Evolutionary conservation across 2,888 invertebrate species (phyloP).

Genomic region (Phaonia tiefii): DNA sequence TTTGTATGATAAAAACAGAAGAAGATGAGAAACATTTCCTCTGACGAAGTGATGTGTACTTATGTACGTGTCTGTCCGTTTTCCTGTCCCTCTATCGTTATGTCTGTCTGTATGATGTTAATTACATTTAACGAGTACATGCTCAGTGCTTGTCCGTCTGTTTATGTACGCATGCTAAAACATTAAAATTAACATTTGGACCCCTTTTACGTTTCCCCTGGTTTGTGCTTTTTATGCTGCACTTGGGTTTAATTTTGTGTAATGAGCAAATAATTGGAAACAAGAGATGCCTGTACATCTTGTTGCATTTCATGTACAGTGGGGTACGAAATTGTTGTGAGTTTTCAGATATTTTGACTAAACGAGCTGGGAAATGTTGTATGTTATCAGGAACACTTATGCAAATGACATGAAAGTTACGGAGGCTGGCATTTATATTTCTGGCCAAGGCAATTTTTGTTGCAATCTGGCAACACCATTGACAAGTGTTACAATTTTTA

Average conservation of each 20-base stretch:
- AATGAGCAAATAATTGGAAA: slow-evolving; percentile 54
- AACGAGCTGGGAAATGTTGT: no score
- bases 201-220: neutral
- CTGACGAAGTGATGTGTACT: no score
- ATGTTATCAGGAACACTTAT: no score
- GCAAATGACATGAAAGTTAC: no score
- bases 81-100: no score
- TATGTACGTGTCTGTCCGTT: no score
- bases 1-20: neutral
- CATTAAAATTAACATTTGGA: slow-evolving; percentile 15
- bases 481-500: no score
- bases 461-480: no score
- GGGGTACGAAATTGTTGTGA: neutral
- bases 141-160: neutral
- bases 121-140: neutral
- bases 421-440: no score
- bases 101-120: neutral
- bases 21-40: neutral
- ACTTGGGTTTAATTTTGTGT: slow-evolving; percentile 48
- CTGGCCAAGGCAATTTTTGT: no score
- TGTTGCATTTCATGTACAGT: neutral
- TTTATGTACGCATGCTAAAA: slow-evolving; percentile 1
- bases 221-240: slow-evolving; percentile 13
- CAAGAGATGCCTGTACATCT: neutral
- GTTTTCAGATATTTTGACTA: no score